Base-by-base conservation (phyloP, 2,888 invertebrate genomes). In the Epistrophe eligans region DNA sequence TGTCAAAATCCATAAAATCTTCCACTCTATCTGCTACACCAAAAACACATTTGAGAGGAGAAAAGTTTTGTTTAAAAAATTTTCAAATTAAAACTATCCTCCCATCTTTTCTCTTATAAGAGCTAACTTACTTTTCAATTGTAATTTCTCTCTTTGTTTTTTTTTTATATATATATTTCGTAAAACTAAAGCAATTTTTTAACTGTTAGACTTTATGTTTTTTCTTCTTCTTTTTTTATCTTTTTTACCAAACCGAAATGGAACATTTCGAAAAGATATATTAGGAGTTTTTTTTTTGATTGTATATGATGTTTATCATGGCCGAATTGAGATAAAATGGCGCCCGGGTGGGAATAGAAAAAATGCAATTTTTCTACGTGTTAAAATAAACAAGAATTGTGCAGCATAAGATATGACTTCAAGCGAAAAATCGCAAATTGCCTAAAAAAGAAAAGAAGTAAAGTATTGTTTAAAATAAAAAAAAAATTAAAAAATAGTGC, bases 1-100 rank as follows among this genome's bases (percentile, higher is more conserved):
- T 84, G 74, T 79, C 84, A 79, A 79, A 73, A 79, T 70, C 60
- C 13, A 67, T 79, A 67, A 77, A 72, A 19, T 43, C 38, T 62
- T 55, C 64, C 32, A 50, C 50, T 38, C 7, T 58, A 32, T 66
- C 55, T 35, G n/a, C 43, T 35, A 19, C 43, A 32, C 35, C 11
- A 17, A 73, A 83, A 77, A 66, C 19, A 45, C 55, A 73, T 79
- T 79, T 72, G 35, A 79, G 11, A 74, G 11, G 11, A 74, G 11
- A 79, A 67, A 67, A 67, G 35, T 67, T 67, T 50, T 50, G 19
- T 67, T 45, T 43, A 9, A 50, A 32, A 64, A 79, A 62, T 57
- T 73, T 70, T 79, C 67, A 74, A 83, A 84, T 84, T 84, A 84
- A 74, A 84, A 79, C 62, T 55, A 74, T 35, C 19, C 10, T 74